Conservation (phyloP, 2,113 vertebrate genomes). For the Tragulus kanchil region DNA sequence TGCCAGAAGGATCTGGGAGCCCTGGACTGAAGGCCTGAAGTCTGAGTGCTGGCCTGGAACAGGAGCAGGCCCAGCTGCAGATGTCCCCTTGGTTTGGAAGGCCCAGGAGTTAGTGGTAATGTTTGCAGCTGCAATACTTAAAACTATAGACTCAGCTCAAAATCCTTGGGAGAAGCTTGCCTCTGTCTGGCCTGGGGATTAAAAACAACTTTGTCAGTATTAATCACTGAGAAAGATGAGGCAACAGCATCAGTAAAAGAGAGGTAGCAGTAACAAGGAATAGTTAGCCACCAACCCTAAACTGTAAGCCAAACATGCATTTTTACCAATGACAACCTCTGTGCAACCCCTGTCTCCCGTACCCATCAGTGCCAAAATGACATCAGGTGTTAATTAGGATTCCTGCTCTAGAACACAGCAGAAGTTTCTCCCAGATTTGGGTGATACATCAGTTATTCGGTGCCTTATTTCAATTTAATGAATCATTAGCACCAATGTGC, state of each 20-base stretch:
- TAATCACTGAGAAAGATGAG: neutral
- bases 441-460: neutral
- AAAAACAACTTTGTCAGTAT: neutral
- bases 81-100: neutral
- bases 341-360: neutral
- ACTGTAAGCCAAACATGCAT: neutral
- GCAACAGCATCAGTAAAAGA: neutral
- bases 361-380: neutral
- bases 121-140: slow-evolving; percentile 55
- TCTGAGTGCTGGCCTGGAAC: neutral
- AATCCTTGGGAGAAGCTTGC: neutral
- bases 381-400: neutral
- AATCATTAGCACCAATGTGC: neutral
- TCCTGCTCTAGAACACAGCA: rapidly evolving
- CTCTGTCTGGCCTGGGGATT: slow-evolving; percentile 3
- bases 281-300: no score
- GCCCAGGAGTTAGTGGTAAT: neutral
- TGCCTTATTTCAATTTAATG: neutral
- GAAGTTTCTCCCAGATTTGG: neutral
- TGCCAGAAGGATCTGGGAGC: neutral
- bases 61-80: neutral
- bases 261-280: neutral
- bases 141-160: neutral
- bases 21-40: neutral
- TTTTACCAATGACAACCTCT: neutral